A percentile compares a stretch with the other conserved stretches of the same genome.
These are phyloP conservation scores for Maconellicoccus hirsutus DNA, from an alignment of 1,140 invertebrate species.

Conservation along the genomic window DNA sequence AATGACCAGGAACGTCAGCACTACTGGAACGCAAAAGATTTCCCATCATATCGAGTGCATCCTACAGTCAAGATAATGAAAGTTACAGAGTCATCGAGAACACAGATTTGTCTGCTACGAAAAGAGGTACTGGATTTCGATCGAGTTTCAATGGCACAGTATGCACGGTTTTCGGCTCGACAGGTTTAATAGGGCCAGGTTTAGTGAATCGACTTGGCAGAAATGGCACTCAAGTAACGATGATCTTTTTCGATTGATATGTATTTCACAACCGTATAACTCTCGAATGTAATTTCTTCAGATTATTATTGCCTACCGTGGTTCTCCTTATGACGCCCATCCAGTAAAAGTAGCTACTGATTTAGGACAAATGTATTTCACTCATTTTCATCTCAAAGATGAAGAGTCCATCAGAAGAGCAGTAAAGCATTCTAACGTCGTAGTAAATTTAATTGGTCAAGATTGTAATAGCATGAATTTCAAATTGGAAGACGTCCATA, in stretches of 20 bases:
- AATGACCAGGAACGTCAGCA: neutral
- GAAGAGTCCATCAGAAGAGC: constrained; percentile 77
- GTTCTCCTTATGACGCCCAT: constrained; percentile 65
- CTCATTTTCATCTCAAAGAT: constrained; percentile 73
- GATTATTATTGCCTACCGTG: constrained; percentile 84
- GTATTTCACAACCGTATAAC: neutral
- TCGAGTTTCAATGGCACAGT: constrained; percentile 93
- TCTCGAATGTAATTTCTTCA: constrained; percentile 39
- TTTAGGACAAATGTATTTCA: constrained; percentile 88
- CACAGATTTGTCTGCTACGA: constrained; percentile 49
- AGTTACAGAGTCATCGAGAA: constrained; percentile 34
- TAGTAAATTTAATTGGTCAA: constrained; percentile 87
- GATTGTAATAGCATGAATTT: constrained; percentile 89
- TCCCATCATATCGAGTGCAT: neutral
- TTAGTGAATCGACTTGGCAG: constrained; percentile 82
- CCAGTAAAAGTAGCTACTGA: constrained; percentile 78
- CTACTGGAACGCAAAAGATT: neutral
- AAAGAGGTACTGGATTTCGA: constrained; percentile 82
- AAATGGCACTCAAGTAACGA: constrained; percentile 61
- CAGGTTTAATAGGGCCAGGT: constrained; percentile 75
- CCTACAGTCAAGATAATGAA: constrained; percentile 15
- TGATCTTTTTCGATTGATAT: neutral
- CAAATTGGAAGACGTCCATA: constrained; percentile 66
- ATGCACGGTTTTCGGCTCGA: constrained; percentile 90
- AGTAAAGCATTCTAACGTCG: constrained; percentile 92